Conservation (phyloP, 2,113 vertebrate genomes). For the Nanorana parkeri region DNA sequence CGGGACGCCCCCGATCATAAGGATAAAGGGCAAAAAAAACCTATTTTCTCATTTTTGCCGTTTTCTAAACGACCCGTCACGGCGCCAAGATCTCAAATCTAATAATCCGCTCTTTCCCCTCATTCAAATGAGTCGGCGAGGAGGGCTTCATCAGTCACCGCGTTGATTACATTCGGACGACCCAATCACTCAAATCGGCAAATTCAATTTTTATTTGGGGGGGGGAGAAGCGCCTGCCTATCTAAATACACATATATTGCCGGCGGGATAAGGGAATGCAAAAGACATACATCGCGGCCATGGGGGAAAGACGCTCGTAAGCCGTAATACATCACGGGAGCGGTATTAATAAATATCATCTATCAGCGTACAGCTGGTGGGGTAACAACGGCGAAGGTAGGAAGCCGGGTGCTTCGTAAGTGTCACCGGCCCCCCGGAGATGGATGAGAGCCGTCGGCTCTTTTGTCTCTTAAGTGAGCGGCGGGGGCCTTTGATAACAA, state of each 20-base stretch:
- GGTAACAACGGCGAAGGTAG: background rate
- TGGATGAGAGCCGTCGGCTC: background rate
- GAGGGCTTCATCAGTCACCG: slow-evolving; percentile 29
- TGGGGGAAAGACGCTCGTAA: background rate
- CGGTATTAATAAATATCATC: slow-evolving; percentile 51
- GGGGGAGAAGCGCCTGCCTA: slow-evolving; percentile 10
- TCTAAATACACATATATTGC: slow-evolving; percentile 28
- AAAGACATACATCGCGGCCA: slow-evolving; percentile 15
- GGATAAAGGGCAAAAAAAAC: background rate
- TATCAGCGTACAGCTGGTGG: slow-evolving; percentile 36
- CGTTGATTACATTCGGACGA: slow-evolving; percentile 24
- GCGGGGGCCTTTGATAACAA: slow-evolving; percentile 19
- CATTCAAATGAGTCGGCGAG: slow-evolving; percentile 32
- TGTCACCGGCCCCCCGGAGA: slow-evolving; percentile 16
- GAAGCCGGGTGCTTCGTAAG: slow-evolving; percentile 1
- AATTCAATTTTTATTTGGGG: slow-evolving; percentile 53
- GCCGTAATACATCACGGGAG: slow-evolving; percentile 24
- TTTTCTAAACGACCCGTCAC: too few species aligned
- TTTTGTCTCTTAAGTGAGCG: slow-evolving; percentile 17
- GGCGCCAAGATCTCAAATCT: too few species aligned
- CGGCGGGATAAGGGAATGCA: slow-evolving; percentile 12
- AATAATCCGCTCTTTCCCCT: background rate
- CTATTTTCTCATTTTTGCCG: background rate
- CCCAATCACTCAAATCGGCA: slow-evolving; percentile 39
- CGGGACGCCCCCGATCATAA: too few species aligned